phyloP scores from a whole-genome alignment of 2,888 invertebrate species.

The Pharmacophagus antenor region DNA sequence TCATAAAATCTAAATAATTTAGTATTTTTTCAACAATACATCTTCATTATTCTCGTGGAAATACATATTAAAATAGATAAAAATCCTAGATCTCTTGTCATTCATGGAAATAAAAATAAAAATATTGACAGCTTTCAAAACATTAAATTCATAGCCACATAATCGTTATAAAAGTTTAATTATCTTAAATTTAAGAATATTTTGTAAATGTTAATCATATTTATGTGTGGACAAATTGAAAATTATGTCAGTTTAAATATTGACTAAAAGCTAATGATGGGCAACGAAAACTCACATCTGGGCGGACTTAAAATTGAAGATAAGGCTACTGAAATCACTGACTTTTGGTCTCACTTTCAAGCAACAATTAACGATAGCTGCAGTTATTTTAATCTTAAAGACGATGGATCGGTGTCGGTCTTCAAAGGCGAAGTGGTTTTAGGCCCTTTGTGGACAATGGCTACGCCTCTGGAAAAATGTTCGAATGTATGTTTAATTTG shows the following conservation, averaged over 20 bases:
- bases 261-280: conserved; percentile 78
- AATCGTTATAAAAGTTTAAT: conserved; percentile 2
- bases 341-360: conserved; percentile 88
- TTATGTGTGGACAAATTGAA: background rate
- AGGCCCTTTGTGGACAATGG: conserved; percentile 83
- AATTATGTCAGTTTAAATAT: background rate
- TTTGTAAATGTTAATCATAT: background rate
- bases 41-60: background rate
- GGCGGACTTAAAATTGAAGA: conserved; percentile 87
- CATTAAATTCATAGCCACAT: conserved; percentile 4
- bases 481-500: conserved; percentile 83
- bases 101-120: background rate
- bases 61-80: background rate
- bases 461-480: conserved; percentile 87
- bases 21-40: background rate
- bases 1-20: background rate
- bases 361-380: conserved; percentile 82
- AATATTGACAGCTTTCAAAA: background rate
- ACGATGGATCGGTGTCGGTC: conserved; percentile 84
- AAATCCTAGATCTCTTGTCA: background rate
- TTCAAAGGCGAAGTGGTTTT: conserved; percentile 87
- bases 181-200: background rate
- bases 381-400: conserved; percentile 72
- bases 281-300: conserved; percentile 87
- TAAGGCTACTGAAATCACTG: conserved; percentile 87